Evolutionary conservation across 2,113 vertebrate species (phyloP), one percentile per base, ranked within the genome.

Genomic region (Chaetodon auriga): DNA sequence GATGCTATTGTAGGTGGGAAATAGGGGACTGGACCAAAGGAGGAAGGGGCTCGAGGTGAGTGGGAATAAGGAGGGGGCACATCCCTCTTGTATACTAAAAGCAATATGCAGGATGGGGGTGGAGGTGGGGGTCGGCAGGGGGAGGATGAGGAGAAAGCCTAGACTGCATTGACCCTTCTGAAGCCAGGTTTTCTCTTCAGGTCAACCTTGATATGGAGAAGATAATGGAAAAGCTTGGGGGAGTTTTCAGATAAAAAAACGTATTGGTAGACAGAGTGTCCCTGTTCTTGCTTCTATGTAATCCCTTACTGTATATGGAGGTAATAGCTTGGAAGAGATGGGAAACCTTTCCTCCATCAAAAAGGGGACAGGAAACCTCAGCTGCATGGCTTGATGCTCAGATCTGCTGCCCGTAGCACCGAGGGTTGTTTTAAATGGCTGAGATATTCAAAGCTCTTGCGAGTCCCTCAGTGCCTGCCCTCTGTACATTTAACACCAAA

Each of bases 211-310:
- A 94, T 94, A 94, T 92, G 89, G 95, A 93, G 95, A 94, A 90
- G 95, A 96, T 96, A 97, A 97, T 97, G 96, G 96, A 96, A 97
- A 95, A 95, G 94, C 96, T 96, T 96, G 81, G 74, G 96, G 94
- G 96, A 96, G 92, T 94, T 94, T 96, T 96, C 91, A 95, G 94
- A 95, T 93, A 95, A 95, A 93, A n/a, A 96, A 92, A 94, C 82
- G 88, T 92, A 94, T 95, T 94, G 95, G 94, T 93, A 93, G 93
- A 94, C 94, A 94, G 93, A 93, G 89, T 90, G 92, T 87, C 88
- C 84, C 91, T 90, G 92, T 90, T 92, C 89, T 70, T 83, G 80
- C 74, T 74, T 82, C 84, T 84, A 68, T 92, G 94, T 94, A 95
- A 91, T 95, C 93, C 93, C 85, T 83, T 86, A 90, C 93, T 94